phyloP scores from a whole-genome alignment of 2,113 vertebrate genomes.

The Nycticorax nycticorax region DNA sequence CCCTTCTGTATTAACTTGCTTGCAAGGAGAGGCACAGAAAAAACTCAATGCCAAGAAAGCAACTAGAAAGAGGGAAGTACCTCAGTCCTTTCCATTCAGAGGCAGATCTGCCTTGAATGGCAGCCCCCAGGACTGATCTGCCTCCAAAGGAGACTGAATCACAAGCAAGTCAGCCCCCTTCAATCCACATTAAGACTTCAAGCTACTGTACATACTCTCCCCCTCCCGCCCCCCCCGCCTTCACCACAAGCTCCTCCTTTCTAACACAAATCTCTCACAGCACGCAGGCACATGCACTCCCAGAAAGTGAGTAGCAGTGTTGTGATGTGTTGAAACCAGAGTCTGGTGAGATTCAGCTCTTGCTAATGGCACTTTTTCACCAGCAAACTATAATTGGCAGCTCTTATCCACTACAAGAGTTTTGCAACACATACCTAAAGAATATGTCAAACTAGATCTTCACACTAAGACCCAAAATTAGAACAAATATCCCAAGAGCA shows the following conservation, averaged over 20 bases:
- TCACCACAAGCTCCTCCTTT: constrained; percentile 3
- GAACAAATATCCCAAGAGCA: background rate
- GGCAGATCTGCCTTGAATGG: constrained; percentile 35
- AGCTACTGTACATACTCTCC: background rate
- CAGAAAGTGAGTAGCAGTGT: background rate
- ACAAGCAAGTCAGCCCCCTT: background rate
- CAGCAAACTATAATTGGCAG: background rate
- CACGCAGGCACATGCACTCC: background rate
- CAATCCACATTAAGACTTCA: background rate
- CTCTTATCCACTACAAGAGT: background rate
- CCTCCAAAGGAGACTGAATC: background rate
- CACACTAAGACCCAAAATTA: background rate
- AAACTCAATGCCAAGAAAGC: background rate
- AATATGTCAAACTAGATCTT: background rate
- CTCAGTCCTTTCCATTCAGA: constrained; percentile 19
- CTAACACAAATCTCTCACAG: constrained; percentile 2
- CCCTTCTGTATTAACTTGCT: background rate
- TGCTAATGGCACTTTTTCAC: background rate
- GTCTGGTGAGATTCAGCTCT: background rate
- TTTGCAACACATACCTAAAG: background rate
- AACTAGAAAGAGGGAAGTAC: background rate
- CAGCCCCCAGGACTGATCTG: constrained; percentile 2
- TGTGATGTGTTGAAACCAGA: constrained; percentile 4
- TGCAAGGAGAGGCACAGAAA: background rate
- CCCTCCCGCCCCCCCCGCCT: too few species aligned